Conservation (phyloP, 2,888 invertebrate species). For the Cantharis nigra region DNA sequence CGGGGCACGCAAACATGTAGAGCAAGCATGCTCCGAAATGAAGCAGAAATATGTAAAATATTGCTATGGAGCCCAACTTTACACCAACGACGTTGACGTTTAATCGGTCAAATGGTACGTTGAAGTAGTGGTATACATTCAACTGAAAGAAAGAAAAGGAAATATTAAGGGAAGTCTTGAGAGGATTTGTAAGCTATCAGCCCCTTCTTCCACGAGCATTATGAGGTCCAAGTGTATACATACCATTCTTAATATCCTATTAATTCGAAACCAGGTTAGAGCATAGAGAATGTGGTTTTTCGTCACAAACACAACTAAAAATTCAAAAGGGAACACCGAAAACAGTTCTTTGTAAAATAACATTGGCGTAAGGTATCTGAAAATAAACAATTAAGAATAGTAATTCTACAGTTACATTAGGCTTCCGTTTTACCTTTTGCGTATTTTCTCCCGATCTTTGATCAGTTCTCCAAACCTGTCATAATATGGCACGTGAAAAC, state of each 20-base stretch:
- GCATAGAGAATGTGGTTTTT: slow-evolving; percentile 1
- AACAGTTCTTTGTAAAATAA: slow-evolving; percentile 30
- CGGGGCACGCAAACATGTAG: slow-evolving; percentile 29
- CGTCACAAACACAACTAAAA: slow-evolving; percentile 12
- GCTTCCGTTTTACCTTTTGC: slow-evolving; percentile 18
- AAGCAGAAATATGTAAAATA: slow-evolving; percentile 29
- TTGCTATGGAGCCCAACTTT: slow-evolving; percentile 32
- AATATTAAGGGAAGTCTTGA: neutral
- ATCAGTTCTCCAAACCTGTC: slow-evolving; percentile 22
- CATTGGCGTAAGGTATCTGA: slow-evolving; percentile 21
- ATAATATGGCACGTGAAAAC: slow-evolving; percentile 31
- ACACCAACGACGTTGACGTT: slow-evolving; percentile 34
- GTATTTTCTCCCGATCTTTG: slow-evolving; percentile 17
- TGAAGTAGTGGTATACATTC: slow-evolving; percentile 33
- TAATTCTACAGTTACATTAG: neutral
- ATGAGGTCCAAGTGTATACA: neutral
- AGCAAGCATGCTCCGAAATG: slow-evolving; percentile 34
- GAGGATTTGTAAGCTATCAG: too few species aligned
- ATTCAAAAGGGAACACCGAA: slow-evolving; percentile 27
- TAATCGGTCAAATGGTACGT: slow-evolving; percentile 34
- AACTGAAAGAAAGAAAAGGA: slow-evolving; percentile 24
- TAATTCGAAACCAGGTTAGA: slow-evolving; percentile 22
- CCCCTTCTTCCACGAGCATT: too few species aligned
- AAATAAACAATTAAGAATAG: neutral
- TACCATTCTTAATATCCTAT: slow-evolving; percentile 29